Conservation (phyloP, 2,888 invertebrate genomes). For the Stenotaenia linearis region DNA sequence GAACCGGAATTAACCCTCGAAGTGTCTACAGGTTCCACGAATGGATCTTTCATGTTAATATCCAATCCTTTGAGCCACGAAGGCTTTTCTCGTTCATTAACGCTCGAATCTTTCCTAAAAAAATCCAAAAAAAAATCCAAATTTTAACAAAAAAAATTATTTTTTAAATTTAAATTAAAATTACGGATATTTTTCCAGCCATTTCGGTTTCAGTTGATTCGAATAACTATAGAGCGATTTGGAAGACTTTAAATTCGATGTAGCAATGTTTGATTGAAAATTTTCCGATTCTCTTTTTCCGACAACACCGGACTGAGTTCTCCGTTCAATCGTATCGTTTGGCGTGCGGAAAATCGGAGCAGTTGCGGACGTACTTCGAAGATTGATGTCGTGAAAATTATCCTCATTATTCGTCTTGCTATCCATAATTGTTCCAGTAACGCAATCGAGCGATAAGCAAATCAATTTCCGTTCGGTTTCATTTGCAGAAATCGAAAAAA, state of each 20-base stretch:
- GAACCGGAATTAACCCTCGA: neutral
- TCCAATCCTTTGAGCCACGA: slow-evolving; percentile 31
- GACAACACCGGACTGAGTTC: neutral
- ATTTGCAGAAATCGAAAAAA: neutral
- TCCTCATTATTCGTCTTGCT: neutral
- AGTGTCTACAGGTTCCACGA: neutral
- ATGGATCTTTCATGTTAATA: slow-evolving; percentile 27
- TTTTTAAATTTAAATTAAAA: neutral
- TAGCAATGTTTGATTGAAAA: no score
- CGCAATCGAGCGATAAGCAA: neutral
- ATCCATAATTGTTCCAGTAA: neutral
- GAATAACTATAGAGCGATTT: neutral
- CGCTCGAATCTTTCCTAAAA: neutral
- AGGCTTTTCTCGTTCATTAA: neutral
- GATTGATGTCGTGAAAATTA: neutral
- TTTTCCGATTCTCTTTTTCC: neutral
- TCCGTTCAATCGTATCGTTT: neutral
- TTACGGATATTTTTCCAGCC: slow-evolving; percentile 30
- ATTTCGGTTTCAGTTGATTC: slow-evolving; percentile 24
- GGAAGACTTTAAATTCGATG: slow-evolving; percentile 10
- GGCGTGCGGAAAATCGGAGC: neutral
- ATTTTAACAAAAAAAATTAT: neutral
- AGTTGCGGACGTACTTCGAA: neutral
- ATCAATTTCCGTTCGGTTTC: neutral
- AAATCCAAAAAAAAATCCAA: no score